Evolutionary conservation across 2,888 invertebrate species (phyloP), one percentile per base, ranked within the genome.

Genomic region (Drosophila nigritarsus): DNA sequence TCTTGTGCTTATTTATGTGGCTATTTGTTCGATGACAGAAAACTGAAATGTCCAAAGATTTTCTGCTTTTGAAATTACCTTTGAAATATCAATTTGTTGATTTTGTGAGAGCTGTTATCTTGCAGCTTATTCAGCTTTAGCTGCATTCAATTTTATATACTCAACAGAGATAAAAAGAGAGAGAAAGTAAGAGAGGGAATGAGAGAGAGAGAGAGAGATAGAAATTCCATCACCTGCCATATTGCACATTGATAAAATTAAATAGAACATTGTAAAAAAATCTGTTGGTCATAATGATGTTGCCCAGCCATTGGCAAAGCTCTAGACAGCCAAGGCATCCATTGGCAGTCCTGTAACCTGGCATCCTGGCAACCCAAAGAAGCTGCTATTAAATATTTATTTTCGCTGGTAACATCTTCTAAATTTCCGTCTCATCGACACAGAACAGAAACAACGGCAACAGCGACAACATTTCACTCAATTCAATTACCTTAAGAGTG

Each of bases 401-500:
- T 75, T 62, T 55, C 48, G 74, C 54, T 59, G 48, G 66, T 54
- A 69, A 68, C 85, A 60, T 71, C 70, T 73, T 75, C 80, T 77
- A 77, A 89, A 89, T 87, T 81, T 89, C 84, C 79, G 72, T 73
- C 78, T 89, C 80, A 78, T 85, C 88, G 89, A 72, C 60, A 82
- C 67, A 65, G 60, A 68, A 60, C 56, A 61, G 55, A 51, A 69
- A 65, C 63, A 56, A 27, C 38, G 38, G 40, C 56, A 56, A 56
- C 40, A 29, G 73, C 77, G 78, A 80, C 89, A 88, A 85, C 87
- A 85, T 87, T 87, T 90, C 91, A 84, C 89, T 83, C 90, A 91
- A 92, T 91, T 91, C 92, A 91, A 91, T 91, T 91, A 90, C 82
- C 87, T 84, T 92, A 90, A 92, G 89, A 91, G 89, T 88, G 82